These are phyloP conservation scores for Sorex fumeus DNA, from an alignment of 2,113 vertebrate species.

Conservation along the genomic window DNA sequence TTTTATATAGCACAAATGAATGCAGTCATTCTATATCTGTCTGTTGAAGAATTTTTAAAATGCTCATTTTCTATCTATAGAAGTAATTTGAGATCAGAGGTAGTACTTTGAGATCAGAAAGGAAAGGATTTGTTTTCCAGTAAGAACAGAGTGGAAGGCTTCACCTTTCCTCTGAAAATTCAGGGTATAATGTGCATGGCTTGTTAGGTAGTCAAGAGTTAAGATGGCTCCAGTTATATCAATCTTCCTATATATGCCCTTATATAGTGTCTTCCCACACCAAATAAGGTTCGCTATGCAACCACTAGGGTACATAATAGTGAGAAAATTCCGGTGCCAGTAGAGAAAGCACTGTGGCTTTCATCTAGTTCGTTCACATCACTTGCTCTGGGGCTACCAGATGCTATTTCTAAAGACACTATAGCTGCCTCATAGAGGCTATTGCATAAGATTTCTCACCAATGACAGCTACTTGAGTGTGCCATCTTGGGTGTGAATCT, in stretches of 20 bases:
- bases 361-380: not conserved
- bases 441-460: too few relatives aligned
- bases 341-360: not conserved
- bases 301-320: too few relatives aligned
- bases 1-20: too few relatives aligned
- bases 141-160: not conserved
- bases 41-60: not conserved
- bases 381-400: not conserved
- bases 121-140: not conserved
- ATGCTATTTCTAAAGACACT: not conserved
- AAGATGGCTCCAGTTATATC: not conserved
- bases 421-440: not conserved
- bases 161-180: not conserved
- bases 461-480: not conserved
- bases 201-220: not conserved
- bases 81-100: conserved; percentile 23
- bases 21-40: too few relatives aligned
- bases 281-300: too few relatives aligned
- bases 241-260: not conserved
- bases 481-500: not conserved
- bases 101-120: not conserved
- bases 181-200: not conserved
- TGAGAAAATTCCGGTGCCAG: too few relatives aligned
- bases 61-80: not conserved
- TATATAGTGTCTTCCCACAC: too few relatives aligned